phyloP scores from a whole-genome alignment of 2,113 vertebrate genomes.

The Indicator indicator region DNA sequence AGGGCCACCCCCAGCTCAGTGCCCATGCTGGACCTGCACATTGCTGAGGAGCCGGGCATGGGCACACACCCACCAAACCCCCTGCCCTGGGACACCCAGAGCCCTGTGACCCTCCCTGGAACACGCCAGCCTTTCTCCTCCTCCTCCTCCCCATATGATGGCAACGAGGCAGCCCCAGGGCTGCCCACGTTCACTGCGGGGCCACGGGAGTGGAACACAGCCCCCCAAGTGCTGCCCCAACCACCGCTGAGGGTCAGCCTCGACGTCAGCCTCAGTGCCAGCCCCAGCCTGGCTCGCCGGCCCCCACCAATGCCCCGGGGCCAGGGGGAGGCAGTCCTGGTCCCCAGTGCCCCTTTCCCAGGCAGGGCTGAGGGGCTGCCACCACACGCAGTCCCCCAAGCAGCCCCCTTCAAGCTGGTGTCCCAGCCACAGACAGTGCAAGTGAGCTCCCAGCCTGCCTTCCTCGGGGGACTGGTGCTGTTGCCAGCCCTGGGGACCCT shows the following conservation, averaged over 20 bases:
- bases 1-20: slow-evolving; percentile 70
- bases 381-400: slow-evolving; percentile 14
- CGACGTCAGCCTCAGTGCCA: slow-evolving; percentile 4
- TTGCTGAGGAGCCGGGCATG: slow-evolving; percentile 66
- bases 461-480: not conserved
- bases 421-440: slow-evolving; percentile 70
- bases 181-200: slow-evolving; percentile 75
- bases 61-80: not conserved
- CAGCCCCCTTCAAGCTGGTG: slow-evolving; percentile 57
- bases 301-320: slow-evolving; percentile 3
- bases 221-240: not conserved
- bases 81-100: accelerated
- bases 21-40: slow-evolving; percentile 81
- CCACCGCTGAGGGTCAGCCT: slow-evolving; percentile 44
- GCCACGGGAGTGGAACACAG: not conserved
- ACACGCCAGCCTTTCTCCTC: slow-evolving; percentile 41
- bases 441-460: slow-evolving; percentile 43
- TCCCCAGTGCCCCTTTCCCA: not conserved
- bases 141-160: not conserved
- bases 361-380: slow-evolving; percentile 34
- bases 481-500: not conserved
- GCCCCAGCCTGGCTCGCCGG: slow-evolving; percentile 24
- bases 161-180: slow-evolving; percentile 55
- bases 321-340: not conserved
- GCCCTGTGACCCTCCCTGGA: not conserved